Base-by-base conservation (phyloP, 1,140 invertebrate genomes). In the Parasteatoda tepidariorum region DNA sequence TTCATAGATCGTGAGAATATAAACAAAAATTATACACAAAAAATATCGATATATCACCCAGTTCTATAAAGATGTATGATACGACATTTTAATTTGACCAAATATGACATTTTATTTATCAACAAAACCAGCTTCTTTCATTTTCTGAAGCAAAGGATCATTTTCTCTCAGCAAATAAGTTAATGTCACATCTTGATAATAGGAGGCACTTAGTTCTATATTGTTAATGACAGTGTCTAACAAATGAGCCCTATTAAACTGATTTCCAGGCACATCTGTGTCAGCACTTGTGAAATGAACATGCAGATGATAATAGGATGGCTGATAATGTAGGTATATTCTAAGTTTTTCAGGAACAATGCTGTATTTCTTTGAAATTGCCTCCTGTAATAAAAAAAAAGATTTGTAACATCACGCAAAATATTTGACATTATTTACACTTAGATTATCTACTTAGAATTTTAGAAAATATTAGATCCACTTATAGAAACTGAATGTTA, bases 241-340 rank as follows among this genome's bases (percentile, higher is more conserved):
- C 83, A 98, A 89, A 90, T 98, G 96, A 9, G 95, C 93, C 88
- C 93, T 93, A 88, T 97, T 96, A 24, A 92, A 92, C 89, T 92
- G 92, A 83, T 93, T 94, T 48, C 92, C 93, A 71, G 95, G 94
- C 2, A 94, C 92, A 86, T 96, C 94, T 89, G 93, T 93, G 74
- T 93, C 92, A 0, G 98, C 87, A 83, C 93, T 92, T n/a, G 94
- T 95, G 86, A 98, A 97, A 89, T 99, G 97, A 3, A 99, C 92
- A 88, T 99, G 98, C 9, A 99, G 90, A 90, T 99, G 97, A 90
- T 98, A 98, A 90, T 97, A 99, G 0, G 96, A 96, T 5, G 98
- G 98, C 87, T 97, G 97, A 89, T 99, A 99, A 88, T 99, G 98
- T 3, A 99, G 89, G 89, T 96, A 99, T 7, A 89, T 86, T 64